These are phyloP conservation scores for Dicerorhinus sumatrensis DNA, from an alignment of 2,113 vertebrate species.

Conservation along the genomic window DNA sequence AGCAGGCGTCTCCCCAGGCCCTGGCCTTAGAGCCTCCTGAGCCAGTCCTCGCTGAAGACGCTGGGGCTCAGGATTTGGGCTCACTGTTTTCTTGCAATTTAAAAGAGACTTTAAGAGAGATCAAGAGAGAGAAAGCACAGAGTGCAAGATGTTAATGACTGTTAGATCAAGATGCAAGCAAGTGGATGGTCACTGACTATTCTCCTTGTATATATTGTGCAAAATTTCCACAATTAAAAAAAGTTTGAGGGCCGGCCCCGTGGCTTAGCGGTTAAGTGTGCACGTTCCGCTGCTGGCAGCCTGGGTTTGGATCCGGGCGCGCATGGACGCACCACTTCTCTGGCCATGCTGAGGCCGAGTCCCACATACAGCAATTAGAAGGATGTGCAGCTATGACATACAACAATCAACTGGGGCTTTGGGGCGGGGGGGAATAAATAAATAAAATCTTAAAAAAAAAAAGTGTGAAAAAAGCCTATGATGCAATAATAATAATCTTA, in stretches of 20 bases:
- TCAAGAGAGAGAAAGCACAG: background rate
- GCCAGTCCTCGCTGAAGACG: background rate
- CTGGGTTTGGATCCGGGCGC: no score
- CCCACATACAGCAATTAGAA: no score
- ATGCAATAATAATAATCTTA: background rate
- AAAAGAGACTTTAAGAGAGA: background rate
- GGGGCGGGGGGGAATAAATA: no score
- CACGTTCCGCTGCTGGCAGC: no score
- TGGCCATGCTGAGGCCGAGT: no score
- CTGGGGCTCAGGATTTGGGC: fast-evolving
- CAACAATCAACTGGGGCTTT: no score
- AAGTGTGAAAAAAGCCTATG: background rate
- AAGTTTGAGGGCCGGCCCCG: no score
- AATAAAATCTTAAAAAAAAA: no score
- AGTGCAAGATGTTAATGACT: background rate
- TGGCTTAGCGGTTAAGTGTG: no score
- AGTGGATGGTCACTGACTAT: background rate
- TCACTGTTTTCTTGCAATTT: background rate
- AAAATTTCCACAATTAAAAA: background rate
- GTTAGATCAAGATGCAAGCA: background rate
- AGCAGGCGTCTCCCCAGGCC: background rate
- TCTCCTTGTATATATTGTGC: background rate
- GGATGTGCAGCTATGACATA: no score
- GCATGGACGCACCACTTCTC: no score
- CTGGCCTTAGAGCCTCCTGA: fast-evolving